phyloP scores from a whole-genome alignment of 2,113 vertebrate species.

The Prunella himalayana region DNA sequence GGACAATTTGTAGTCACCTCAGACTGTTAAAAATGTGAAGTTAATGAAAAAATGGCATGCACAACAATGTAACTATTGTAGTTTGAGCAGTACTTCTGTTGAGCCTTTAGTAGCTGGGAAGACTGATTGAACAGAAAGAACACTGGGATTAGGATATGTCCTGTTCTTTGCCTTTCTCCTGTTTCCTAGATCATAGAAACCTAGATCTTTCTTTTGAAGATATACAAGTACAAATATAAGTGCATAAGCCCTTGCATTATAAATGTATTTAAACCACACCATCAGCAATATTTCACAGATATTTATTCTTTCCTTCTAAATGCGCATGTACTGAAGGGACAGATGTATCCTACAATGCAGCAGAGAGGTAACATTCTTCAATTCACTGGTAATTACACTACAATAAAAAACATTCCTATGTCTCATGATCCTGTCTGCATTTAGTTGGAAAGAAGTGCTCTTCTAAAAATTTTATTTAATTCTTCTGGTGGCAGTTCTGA shows the following conservation, averaged over 20 bases:
- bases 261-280: neutral
- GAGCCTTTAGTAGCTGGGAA: neutral
- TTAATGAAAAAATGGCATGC: neutral
- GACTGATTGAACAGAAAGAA: neutral
- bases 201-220: neutral
- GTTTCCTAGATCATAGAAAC: neutral
- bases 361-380: neutral
- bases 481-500: neutral
- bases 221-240: neutral
- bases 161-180: neutral
- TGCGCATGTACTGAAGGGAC: neutral
- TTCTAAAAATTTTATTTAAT: neutral
- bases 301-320: neutral
- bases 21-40: neutral
- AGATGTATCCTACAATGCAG: neutral
- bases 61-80: neutral
- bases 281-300: neutral
- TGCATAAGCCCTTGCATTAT: neutral
- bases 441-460: neutral
- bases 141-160: too few relatives aligned
- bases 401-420: neutral
- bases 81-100: neutral
- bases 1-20: neutral
- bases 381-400: neutral
- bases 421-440: neutral